Evolutionary conservation across 2,113 vertebrate species (phyloP).

Genomic region (Sialia sialis): DNA sequence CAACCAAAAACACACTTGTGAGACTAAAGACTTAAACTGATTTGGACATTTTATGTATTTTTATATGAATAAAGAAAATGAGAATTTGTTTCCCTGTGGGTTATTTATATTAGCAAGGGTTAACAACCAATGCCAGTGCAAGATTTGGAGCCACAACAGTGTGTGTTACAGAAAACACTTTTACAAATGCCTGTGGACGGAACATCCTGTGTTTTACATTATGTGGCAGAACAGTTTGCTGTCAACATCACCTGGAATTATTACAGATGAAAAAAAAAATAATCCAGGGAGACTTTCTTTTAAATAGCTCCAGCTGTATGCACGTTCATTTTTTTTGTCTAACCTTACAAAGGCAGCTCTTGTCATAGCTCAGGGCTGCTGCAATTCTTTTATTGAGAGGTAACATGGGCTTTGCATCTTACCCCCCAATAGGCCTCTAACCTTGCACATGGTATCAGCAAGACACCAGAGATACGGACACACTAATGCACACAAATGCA

Average conservation of each 20-base stretch:
- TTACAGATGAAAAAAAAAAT: not conserved
- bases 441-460: not conserved
- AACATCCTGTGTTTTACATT: not conserved
- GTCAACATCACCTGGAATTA: not conserved
- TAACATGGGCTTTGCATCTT: not conserved
- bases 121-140: not conserved
- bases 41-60: not conserved
- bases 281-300: not conserved
- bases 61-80: not conserved
- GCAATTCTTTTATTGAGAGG: not conserved
- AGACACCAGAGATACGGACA: not conserved
- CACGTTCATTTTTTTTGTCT: not conserved
- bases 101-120: not conserved
- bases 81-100: not conserved
- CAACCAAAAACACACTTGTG: not conserved
- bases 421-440: not conserved
- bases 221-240: rapidly evolving
- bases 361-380: not conserved
- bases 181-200: not conserved
- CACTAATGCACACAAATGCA: not conserved
- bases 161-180: not conserved
- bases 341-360: not conserved
- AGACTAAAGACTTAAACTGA: not conserved
- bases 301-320: not conserved
- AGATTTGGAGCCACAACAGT: not conserved